Percentiles rank a stretch among this genome's conserved stretches.
Evolutionary conservation across 2,888 invertebrate genomes (phyloP).

Genomic region (Salticus scenicus): DNA sequence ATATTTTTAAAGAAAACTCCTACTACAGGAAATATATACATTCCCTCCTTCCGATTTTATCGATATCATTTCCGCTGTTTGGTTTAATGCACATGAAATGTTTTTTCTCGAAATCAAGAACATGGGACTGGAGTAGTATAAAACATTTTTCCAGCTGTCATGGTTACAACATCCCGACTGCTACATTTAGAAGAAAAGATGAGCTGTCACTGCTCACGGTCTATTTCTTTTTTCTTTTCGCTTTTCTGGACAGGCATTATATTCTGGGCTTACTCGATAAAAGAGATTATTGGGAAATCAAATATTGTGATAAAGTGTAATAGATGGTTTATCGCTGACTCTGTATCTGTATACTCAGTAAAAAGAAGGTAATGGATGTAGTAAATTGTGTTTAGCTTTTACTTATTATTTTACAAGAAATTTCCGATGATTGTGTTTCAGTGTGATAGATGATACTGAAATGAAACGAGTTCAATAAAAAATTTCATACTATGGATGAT

Average conservation of each 20-base stretch:
- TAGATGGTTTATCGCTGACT: background rate
- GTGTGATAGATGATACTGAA: no score
- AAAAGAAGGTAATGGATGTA: no score
- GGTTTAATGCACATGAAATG: background rate
- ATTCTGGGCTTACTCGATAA: background rate
- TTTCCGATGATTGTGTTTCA: no score
- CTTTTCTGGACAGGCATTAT: background rate
- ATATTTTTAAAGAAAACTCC: no score
- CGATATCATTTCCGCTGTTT: no score
- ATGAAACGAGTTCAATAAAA: no score
- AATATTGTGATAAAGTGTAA: background rate
- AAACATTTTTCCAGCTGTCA: slow-evolving; percentile 6
- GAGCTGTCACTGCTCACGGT: background rate
- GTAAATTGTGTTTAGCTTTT: no score
- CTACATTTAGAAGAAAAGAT: background rate
- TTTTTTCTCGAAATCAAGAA: background rate
- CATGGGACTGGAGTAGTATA: background rate
- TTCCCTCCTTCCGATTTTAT: no score
- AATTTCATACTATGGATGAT: no score
- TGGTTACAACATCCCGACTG: background rate
- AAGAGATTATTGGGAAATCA: background rate
- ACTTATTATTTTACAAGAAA: no score
- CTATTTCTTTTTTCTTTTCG: background rate
- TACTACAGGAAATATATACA: no score
- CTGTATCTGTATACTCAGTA: no score